These are phyloP conservation scores for Sarcophilus harrisii DNA, from an alignment of 2,797 vertebrate genomes.

Conservation along the genomic window DNA sequence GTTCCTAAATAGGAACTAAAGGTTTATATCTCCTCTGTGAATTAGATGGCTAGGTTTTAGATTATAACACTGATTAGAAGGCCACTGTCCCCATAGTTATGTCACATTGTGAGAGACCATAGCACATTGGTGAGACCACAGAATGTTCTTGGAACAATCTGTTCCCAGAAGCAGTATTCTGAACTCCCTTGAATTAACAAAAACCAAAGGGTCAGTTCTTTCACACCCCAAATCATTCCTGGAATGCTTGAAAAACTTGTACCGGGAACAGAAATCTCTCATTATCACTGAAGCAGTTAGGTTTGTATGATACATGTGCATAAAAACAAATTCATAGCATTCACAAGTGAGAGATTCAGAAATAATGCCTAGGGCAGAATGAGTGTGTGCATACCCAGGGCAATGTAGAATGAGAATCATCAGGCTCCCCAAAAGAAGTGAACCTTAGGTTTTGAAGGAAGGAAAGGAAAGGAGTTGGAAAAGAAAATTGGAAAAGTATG, in stretches of 20 bases:
- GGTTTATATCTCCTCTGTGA: not conserved
- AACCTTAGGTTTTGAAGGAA: slow-evolving; percentile 14
- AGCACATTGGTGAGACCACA: slow-evolving; percentile 17
- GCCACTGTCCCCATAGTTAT: slow-evolving; percentile 9
- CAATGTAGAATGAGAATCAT: not conserved
- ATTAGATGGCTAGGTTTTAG: slow-evolving; percentile 5
- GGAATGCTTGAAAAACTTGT: slow-evolving; percentile 20
- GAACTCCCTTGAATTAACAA: not conserved
- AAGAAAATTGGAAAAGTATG: not conserved
- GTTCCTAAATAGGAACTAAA: slow-evolving; percentile 23
- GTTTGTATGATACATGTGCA: not conserved
- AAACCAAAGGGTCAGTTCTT: not conserved
- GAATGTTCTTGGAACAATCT: not conserved
- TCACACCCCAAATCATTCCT: not conserved
- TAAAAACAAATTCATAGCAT: slow-evolving; percentile 14
- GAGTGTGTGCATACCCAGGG: not conserved
- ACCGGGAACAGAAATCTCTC: not conserved
- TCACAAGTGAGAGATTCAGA: slow-evolving; percentile 17
- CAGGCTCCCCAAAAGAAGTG: not conserved
- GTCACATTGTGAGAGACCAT: slow-evolving; percentile 4
- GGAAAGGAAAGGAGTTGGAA: not conserved
- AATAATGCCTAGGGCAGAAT: not conserved
- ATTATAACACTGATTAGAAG: slow-evolving; percentile 31
- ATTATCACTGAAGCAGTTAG: not conserved
- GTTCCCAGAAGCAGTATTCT: not conserved